These are phyloP conservation scores for Lampris incognitus DNA, from an alignment of 2,113 vertebrate species.

Conservation along the genomic window DNA sequence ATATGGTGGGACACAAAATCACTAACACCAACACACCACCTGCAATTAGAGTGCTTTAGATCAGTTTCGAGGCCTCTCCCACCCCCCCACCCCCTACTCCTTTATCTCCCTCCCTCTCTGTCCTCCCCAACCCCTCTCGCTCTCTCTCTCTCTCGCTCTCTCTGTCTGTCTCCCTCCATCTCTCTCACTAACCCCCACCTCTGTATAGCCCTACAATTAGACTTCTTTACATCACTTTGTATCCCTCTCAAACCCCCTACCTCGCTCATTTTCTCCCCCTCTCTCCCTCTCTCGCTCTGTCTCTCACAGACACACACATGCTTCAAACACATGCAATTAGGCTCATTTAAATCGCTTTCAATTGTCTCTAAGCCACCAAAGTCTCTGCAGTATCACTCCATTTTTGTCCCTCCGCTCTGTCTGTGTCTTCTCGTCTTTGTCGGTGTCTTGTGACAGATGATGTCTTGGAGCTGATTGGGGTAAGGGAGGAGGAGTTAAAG, in stretches of 20 bases:
- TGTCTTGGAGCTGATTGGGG: too few relatives aligned
- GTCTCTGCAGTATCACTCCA: too few relatives aligned
- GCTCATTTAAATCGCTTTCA: too few relatives aligned
- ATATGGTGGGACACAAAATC: constrained; percentile 9
- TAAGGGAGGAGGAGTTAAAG: too few relatives aligned
- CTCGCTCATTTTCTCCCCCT: background rate
- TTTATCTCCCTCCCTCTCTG: background rate
- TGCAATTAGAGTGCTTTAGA: constrained; percentile 18
- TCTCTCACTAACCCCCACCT: background rate
- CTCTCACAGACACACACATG: background rate
- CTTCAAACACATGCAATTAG: background rate
- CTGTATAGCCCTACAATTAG: constrained; percentile 1
- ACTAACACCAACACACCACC: constrained; percentile 6
- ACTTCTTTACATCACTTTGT: constrained; percentile 15
- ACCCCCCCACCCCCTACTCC: background rate
- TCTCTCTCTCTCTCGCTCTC: background rate
- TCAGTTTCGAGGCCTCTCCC: background rate
- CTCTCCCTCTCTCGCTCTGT: background rate
- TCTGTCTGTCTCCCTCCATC: background rate
- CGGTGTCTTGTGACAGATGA: too few relatives aligned
- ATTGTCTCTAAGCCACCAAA: too few relatives aligned
- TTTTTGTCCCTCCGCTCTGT: too few relatives aligned
- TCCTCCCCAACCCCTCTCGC: background rate
- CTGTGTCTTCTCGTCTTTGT: too few relatives aligned
- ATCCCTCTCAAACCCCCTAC: constrained; percentile 1